These are phyloP conservation scores for Mactra quadrangularis DNA, from an alignment of 1,140 invertebrate genomes.

Conservation along the genomic window DNA sequence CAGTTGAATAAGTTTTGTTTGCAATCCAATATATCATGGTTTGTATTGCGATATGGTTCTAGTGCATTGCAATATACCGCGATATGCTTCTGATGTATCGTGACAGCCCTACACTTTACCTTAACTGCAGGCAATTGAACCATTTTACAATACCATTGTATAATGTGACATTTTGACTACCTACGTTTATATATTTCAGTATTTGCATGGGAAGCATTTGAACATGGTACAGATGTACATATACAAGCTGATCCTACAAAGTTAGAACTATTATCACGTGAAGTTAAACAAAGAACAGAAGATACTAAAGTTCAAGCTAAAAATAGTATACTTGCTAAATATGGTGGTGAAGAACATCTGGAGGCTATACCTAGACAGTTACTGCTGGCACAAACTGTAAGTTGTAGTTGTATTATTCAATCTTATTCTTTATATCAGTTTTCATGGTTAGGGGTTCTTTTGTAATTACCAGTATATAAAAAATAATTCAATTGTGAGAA, in stretches of 20 bases:
- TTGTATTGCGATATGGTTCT: too few species aligned
- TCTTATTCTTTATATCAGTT: too few species aligned
- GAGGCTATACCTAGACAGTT: slow-evolving; percentile 93
- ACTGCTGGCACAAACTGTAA: slow-evolving; percentile 93
- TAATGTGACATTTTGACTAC: too few species aligned
- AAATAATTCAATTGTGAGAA: not conserved
- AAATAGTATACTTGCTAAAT: slow-evolving; percentile 91
- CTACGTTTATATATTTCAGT: too few species aligned
- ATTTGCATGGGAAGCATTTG: slow-evolving; percentile 99
- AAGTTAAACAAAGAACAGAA: slow-evolving; percentile 95
- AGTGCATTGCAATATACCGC: too few species aligned
- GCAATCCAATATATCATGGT: too few species aligned
- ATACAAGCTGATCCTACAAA: slow-evolving; percentile 99
- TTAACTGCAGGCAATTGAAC: too few species aligned
- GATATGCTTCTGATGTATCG: too few species aligned
- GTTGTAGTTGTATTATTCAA: slow-evolving; percentile 33
- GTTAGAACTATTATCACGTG: slow-evolving; percentile 94
- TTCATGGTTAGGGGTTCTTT: not conserved
- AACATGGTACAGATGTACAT: slow-evolving; percentile 96
- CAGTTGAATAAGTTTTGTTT: too few species aligned
- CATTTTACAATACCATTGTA: not conserved
- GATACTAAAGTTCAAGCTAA: slow-evolving; percentile 91
- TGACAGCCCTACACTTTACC: too few species aligned
- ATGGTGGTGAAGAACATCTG: slow-evolving; percentile 96
- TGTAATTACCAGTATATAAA: not conserved